phyloP scores from a whole-genome alignment of 2,113 vertebrate genomes.

The Osmerus mordax region DNA sequence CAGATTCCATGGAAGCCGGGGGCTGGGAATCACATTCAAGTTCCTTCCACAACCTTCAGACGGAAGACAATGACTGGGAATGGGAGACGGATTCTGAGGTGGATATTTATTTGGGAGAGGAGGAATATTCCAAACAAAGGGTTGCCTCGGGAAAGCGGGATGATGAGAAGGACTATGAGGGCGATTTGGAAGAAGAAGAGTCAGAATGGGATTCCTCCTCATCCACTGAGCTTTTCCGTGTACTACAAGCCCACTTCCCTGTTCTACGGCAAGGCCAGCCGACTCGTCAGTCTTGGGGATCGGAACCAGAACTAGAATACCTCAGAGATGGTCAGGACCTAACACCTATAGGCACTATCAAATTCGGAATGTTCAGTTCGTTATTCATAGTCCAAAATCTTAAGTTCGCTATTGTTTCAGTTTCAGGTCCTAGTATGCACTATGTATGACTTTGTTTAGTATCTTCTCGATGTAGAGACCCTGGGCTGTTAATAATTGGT shows the following conservation, averaged over 20 bases:
- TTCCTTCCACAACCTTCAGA: constrained; percentile 21
- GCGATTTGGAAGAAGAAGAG: constrained; percentile 54
- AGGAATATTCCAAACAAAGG: constrained; percentile 30
- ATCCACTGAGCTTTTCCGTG: constrained; percentile 59
- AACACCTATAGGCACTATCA: too few relatives aligned
- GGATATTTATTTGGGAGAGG: constrained; percentile 64
- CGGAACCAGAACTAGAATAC: constrained; percentile 53
- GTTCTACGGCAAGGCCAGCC: constrained; percentile 60
- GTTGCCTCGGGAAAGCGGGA: constrained; percentile 10
- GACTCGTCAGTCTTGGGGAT: constrained; percentile 54
- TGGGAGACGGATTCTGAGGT: constrained; percentile 44
- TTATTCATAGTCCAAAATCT: too few relatives aligned
- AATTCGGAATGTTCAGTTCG: too few relatives aligned
- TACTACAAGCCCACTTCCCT: constrained; percentile 51
- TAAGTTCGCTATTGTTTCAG: too few relatives aligned
- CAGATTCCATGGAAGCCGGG: background rate
- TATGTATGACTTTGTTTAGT: too few relatives aligned
- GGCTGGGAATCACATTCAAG: constrained; percentile 40
- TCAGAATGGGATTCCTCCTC: constrained; percentile 54
- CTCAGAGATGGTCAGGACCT: constrained; percentile 53
- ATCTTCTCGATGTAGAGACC: too few relatives aligned
- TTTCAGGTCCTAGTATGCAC: too few relatives aligned
- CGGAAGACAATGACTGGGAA: constrained; percentile 32
- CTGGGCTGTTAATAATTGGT: too few relatives aligned
- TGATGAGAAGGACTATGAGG: constrained; percentile 55